Conservation (phyloP, 2,888 invertebrate species). For the Chrysotoxum bicinctum region DNA sequence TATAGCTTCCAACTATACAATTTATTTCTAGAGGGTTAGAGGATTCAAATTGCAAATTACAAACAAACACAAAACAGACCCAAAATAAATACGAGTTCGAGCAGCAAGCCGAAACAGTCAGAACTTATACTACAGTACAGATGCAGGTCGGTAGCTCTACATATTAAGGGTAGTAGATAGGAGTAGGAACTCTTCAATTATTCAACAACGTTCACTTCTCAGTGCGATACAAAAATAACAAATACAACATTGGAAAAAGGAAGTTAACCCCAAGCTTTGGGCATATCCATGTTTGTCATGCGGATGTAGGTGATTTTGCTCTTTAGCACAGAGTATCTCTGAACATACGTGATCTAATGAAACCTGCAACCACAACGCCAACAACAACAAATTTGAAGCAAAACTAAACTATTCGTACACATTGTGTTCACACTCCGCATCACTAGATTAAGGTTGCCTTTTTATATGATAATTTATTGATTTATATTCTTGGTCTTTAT, state of each 20-base stretch:
- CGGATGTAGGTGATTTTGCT: constrained; percentile 29
- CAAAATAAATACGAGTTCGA: constrained; percentile 28
- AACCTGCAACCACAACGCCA: constrained; percentile 1
- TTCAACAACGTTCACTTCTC: constrained; percentile 51
- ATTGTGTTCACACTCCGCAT: background rate
- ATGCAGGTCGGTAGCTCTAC: background rate
- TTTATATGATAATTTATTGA: too few species aligned
- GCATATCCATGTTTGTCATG: constrained; percentile 59
- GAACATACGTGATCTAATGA: constrained; percentile 58
- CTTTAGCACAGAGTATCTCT: background rate
- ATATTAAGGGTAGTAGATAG: background rate
- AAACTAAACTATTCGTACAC: constrained; percentile 25
- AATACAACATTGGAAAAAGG: constrained; percentile 55
- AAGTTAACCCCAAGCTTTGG: constrained; percentile 42
- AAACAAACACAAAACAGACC: constrained; percentile 46
- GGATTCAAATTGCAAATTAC: constrained; percentile 43
- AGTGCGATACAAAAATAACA: constrained; percentile 31
- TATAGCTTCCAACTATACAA: constrained; percentile 1
- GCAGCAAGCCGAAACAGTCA: background rate
- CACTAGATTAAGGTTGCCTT: background rate
- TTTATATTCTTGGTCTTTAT: too few species aligned
- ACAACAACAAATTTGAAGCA: constrained; percentile 10
- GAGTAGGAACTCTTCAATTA: constrained; percentile 35
- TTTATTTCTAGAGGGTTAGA: constrained; percentile 12
- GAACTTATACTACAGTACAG: background rate